Evolutionary conservation across 2,888 invertebrate species (phyloP).

Genomic region (Seira musarum): DNA sequence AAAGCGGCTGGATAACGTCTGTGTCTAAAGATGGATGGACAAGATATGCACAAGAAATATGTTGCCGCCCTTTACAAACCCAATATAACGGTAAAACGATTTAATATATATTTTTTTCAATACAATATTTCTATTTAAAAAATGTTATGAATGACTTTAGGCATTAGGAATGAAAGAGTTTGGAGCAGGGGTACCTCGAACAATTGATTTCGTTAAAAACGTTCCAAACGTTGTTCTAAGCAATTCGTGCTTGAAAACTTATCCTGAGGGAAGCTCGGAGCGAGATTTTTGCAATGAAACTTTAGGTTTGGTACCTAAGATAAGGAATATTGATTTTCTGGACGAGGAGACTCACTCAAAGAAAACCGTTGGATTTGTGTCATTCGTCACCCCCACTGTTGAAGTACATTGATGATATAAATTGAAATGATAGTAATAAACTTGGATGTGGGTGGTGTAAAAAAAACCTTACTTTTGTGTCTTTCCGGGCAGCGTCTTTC

Average conservation of each 20-base stretch:
- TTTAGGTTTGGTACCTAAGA: too few species aligned
- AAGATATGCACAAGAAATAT: conserved; percentile 41
- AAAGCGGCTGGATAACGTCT: conserved; percentile 63
- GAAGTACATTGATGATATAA: conserved; percentile 44
- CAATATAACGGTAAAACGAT: conserved; percentile 44
- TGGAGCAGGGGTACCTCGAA: conserved; percentile 55
- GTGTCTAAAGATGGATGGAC: background rate
- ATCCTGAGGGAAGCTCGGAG: background rate
- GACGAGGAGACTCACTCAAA: too few species aligned
- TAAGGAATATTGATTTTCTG: background rate
- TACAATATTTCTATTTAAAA: too few species aligned
- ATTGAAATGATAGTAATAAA: background rate
- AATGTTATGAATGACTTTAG: too few species aligned
- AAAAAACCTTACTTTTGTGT: background rate
- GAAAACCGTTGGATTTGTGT: too few species aligned
- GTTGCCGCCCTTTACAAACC: conserved; percentile 44
- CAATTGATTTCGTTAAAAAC: conserved; percentile 27
- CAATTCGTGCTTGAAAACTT: conserved; percentile 20
- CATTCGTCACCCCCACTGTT: conserved; percentile 57
- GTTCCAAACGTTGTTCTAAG: background rate
- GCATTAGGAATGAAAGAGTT: conserved; percentile 65
- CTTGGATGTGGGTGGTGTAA: conserved; percentile 3
- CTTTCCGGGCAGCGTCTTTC: conserved; percentile 57
- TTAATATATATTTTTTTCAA: conserved; percentile 3
- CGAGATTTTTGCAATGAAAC: conserved; percentile 9